Conservation (phyloP, 2,797 vertebrate species). For the Alfaro cultratus region DNA sequence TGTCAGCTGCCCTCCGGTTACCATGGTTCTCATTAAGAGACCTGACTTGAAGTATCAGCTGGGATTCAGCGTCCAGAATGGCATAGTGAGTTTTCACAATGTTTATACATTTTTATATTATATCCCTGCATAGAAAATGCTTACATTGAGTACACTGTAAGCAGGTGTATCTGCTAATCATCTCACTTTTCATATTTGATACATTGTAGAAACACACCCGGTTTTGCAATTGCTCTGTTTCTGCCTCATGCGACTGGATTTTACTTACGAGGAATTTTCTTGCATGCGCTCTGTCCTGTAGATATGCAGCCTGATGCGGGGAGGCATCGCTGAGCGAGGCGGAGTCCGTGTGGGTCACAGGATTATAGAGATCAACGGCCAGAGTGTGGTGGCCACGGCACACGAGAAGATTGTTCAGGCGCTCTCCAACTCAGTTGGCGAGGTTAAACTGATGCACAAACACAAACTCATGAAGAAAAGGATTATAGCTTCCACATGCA, state of each 20-base stretch:
- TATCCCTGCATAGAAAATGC: neutral
- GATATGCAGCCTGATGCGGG: conserved; percentile 99
- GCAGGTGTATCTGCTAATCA: conserved; percentile 24
- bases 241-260: neutral
- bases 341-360: conserved; percentile 96
- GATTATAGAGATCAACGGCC: conserved; percentile 98
- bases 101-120: neutral
- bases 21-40: conserved; percentile 98
- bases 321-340: conserved; percentile 95
- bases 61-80: conserved; percentile 99
- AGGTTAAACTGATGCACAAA: conserved; percentile 81
- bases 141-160: neutral
- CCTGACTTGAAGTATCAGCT: conserved; percentile 98
- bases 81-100: conserved; percentile 85
- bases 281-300: conserved; percentile 53
- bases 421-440: conserved; percentile 97
- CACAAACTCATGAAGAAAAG: neutral
- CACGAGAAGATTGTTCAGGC: conserved; percentile 99
- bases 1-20: conserved; percentile 98
- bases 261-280: neutral
- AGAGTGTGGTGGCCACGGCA: conserved; percentile 97
- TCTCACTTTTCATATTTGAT: conserved; percentile 6
- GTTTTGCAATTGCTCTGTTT: neutral
- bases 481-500: neutral
- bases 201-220: neutral